Evolutionary conservation across 2,797 vertebrate genomes (phyloP), one percentile per base, ranked within the genome.

Genomic region (Peromyscus eremicus): DNA sequence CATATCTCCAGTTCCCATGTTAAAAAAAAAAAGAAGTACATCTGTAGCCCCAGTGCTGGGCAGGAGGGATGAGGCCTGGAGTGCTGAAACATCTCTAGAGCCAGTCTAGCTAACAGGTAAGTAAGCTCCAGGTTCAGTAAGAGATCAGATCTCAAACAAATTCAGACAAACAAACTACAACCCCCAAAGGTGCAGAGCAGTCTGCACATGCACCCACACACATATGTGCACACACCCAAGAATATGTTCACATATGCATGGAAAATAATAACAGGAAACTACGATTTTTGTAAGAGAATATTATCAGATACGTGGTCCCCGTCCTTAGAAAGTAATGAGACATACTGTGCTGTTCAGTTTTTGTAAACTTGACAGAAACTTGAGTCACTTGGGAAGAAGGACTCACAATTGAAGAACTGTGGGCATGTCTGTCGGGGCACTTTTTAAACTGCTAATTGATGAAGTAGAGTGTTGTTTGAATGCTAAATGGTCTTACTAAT

Each of bases 281-380:
- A 75, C 9, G 9, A 27, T 9, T 84, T 89, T 82, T 46, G 34
- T 60, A 40, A 85, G 11, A 96, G 19, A 52, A 87, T 66, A 29
- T 85, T 80, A 92, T 79, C 83, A 79, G n/a, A 71, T 32, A 73
- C 4, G 94, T n/a, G 5, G 25, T 66, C 92, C 85, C 46, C 94
- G 17, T 37, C 64, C 84, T 70, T 3, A 95, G 92, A 97, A 95
- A 77, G 76, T 94, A 89, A 71, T 80, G 21, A 96, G 73, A 91
- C 25, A 89, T 14, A 14, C n/a, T 71, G n/a, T 71, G n/a, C 68
- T 37, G 34, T 71, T 71, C n/a, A 37, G 70, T 23, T 71, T 37
- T 71, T 73, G 17, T 73, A 19, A n/a, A 37, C 17, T n/a, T 71
- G 68, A 71, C 68, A 71, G 34, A 71, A 71, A 71, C 34, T 21